phyloP scores from a whole-genome alignment of 2,113 vertebrate genomes.

The Nothoprocta perdicaria region DNA sequence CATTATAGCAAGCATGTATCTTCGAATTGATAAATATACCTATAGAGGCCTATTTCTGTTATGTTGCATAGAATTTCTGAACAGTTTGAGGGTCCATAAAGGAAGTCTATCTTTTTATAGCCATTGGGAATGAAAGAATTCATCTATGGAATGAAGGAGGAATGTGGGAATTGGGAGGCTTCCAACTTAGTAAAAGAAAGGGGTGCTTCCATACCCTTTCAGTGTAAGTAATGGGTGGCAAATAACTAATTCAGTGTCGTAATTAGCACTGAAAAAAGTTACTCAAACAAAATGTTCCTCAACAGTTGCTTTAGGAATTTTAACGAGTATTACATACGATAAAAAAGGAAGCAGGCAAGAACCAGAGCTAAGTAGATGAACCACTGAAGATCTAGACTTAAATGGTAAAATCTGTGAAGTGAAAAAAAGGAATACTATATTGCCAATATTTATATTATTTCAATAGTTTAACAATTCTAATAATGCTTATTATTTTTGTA shows the following conservation, averaged over 20 bases:
- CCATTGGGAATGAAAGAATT: not conserved
- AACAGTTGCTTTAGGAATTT: not conserved
- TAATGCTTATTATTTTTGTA: slow-evolving; percentile 2
- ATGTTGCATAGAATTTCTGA: not conserved
- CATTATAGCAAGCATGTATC: not conserved
- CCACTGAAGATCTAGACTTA: not conserved
- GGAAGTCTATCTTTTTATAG: not conserved
- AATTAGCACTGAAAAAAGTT: not conserved
- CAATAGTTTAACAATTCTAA: not conserved
- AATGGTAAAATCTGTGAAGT: not conserved
- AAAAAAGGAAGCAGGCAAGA: not conserved
- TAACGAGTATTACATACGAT: not conserved
- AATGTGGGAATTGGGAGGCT: not conserved
- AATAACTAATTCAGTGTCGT: not conserved
- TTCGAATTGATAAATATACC: not conserved
- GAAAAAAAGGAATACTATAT: not conserved
- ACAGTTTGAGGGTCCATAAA: not conserved
- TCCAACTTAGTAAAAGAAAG: not conserved
- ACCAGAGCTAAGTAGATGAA: not conserved
- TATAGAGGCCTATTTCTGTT: not conserved
- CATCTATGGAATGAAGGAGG: not conserved
- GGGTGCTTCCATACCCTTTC: not conserved
- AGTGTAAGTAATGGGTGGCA: not conserved
- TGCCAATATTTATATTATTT: not conserved
- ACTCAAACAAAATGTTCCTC: not conserved